A percentile compares a stretch with the other conserved stretches of the same genome.
Evolutionary conservation across 2,888 invertebrate genomes (phyloP).

Genomic region (Seira ritae): DNA sequence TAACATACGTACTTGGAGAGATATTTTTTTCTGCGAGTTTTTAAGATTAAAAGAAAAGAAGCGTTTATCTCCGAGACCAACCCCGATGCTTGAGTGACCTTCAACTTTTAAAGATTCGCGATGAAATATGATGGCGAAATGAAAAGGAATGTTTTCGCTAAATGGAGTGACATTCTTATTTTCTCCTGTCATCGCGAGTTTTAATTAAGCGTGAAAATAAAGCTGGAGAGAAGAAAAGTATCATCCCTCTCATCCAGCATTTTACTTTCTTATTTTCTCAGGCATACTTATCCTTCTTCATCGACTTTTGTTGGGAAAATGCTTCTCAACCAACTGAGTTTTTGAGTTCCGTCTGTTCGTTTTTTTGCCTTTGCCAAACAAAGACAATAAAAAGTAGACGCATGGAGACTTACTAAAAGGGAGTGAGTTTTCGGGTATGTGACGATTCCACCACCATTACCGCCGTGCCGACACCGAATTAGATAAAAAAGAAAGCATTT

Average conservation of each 20-base stretch:
- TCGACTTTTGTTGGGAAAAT: not conserved
- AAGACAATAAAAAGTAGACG: not conserved
- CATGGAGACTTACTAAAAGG: not conserved
- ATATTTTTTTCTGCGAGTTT: not conserved
- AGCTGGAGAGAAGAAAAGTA: not conserved
- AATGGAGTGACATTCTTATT: not conserved
- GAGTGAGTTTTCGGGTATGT: not conserved
- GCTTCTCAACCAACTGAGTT: not conserved
- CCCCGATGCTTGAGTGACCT: not conserved
- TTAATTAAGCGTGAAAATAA: constrained; percentile 26
- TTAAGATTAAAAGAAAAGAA: not conserved
- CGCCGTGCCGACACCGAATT: not conserved
- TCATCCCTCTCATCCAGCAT: not conserved
- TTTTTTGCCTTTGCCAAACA: not conserved
- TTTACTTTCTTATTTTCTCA: not conserved
- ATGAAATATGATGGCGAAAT: not conserved
- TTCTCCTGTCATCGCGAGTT: constrained; percentile 6
- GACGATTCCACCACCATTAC: not conserved
- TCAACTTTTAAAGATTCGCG: not conserved
- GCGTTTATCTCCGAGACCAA: not conserved
- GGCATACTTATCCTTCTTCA: no score
- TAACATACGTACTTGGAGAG: not conserved
- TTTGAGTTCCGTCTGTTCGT: not conserved
- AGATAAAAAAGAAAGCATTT: not conserved
- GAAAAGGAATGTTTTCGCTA: not conserved